Conservation (phyloP, 2,113 vertebrate species). For the Mus musculus region GRCm39 chr14:72889501-72890000, state of each 20-base stretch:
- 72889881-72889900: constrained; percentile 30
- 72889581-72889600: constrained; percentile 28
- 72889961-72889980: not conserved
- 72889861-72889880: not conserved
- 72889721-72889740: not conserved
- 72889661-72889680: constrained; percentile 40
- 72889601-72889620: not conserved
- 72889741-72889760: constrained; percentile 27
- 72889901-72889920: constrained; percentile 17
- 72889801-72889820: not conserved
- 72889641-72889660: not conserved
- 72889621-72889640: constrained; percentile 27
- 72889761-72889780: constrained; percentile 39
- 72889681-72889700: constrained; percentile 43
- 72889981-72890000: not conserved
- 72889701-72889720: not conserved
- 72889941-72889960: not conserved
- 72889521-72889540: constrained; percentile 98
- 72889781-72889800: not conserved
- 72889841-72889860: not conserved
- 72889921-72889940: constrained; percentile 45
- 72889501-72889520: constrained; percentile 99
- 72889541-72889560: constrained; percentile 76
- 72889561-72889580: constrained; percentile 23
- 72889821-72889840: not conserved